Base-by-base conservation (phyloP, 2,888 invertebrate genomes). In the Caenorhabditis doughertyi region DNA sequence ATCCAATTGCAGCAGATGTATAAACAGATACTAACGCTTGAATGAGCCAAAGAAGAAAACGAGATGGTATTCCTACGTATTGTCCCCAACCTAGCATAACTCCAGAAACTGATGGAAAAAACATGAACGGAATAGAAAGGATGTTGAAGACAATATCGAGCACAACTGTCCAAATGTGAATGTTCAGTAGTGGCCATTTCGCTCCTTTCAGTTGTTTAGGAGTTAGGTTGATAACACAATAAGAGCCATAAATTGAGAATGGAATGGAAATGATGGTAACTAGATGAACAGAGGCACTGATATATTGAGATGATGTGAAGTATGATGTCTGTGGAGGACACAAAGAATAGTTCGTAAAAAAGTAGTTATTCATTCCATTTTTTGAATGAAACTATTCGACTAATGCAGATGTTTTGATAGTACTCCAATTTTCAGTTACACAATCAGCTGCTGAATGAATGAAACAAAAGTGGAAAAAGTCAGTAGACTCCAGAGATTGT, bases 121-220 rank as follows among this genome's bases (percentile, higher is more conserved):
- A 79, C 39, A 79, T 18, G 16, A 71, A 56, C 0, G 79, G 79
- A n/a, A 62, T 35, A 0, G 56, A 55, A 5, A 71, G 29, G 9
- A 71, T 32, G n/a, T 64, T 79, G 27, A 64, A 47, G 1, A 70
- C 47, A n/a, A 79, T 5, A 21, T 70, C 79, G 2, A 70, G 42
- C 4, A 49, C 47, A 16, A 76, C 39, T 11, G 76, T 67, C 76
- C 76, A 76, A 13, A 68, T 3, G 25, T 76, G 76, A 21, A 76
- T 60, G 53, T 65, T 67, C 1, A 76, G 29, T 7, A 76, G 51
- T 4, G 49, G 62, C 62, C 70, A 62, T 44, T 62, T 79, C 0
- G 55, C 70, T 4, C 8, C n/a, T 13, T 55, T 58, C 53, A 68
- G 51, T 21, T 58, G 51, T 60, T 42, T 60, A 1, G 77, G 68